A percentile compares a stretch with the other conserved stretches of the same genome.
Conservation (phyloP, 1,140 invertebrate genomes). For the Penaeus indicus region DNA sequence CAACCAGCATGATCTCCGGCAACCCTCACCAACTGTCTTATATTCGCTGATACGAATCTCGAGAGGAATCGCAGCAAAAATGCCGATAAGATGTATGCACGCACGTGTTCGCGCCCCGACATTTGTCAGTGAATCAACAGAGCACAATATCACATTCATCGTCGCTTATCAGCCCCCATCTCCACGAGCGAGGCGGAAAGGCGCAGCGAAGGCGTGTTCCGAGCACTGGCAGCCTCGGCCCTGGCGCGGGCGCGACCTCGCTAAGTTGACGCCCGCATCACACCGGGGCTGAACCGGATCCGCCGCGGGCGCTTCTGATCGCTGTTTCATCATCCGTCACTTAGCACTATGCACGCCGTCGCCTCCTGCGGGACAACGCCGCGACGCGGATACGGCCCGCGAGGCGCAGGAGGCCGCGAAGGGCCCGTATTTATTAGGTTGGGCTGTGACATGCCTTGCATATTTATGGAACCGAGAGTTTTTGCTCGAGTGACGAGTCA, state of each 20-base stretch:
- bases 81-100: not conserved
- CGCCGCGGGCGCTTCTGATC: too few relatives aligned
- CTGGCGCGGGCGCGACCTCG: constrained; percentile 1
- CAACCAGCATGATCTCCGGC: constrained; percentile 32
- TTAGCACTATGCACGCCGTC: not conserved
- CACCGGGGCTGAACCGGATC: too few relatives aligned
- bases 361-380: not conserved
- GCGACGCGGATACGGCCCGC: not conserved
- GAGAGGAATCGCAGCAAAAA: constrained; percentile 3
- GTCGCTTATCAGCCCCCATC: constrained; percentile 47
- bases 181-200: constrained; percentile 3
- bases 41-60: constrained; percentile 25
- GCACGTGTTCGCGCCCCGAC: constrained; percentile 30
- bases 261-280: constrained; percentile 3
- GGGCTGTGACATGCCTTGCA: constrained; percentile 48
- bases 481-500: constrained; percentile 46
- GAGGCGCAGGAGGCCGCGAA: not conserved
- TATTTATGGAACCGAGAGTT: constrained; percentile 49
- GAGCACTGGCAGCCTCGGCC: not conserved
- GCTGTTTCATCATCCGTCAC: constrained; percentile 1
- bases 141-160: constrained; percentile 60
- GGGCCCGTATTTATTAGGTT: constrained; percentile 42
- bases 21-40: constrained; percentile 34
- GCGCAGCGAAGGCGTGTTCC: constrained; percentile 38
- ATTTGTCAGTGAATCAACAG: constrained; percentile 57